Conservation (phyloP, 2,113 vertebrate species). For the Phyllostomus hastatus region DNA sequence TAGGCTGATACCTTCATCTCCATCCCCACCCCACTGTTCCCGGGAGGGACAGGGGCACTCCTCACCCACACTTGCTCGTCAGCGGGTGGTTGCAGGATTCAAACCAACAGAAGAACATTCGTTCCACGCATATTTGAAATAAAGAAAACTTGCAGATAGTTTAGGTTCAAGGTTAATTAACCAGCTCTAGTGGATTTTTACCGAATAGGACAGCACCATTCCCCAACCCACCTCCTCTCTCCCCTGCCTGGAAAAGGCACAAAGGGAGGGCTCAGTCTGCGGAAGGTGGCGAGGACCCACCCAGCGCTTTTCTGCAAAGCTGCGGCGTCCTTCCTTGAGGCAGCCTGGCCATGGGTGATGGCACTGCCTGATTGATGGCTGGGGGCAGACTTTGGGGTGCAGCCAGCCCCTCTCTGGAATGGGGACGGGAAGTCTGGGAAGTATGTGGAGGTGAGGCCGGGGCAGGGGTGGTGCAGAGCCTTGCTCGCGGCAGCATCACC, state of each 20-base stretch:
- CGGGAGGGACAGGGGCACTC: not conserved
- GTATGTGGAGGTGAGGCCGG: fast-evolving
- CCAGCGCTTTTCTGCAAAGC: not conserved
- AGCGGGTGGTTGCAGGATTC: not conserved
- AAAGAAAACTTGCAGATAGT: not conserved
- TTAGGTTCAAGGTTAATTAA: slow-evolving; percentile 1
- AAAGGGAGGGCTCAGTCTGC: not conserved
- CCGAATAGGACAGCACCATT: not conserved
- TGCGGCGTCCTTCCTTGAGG: too few species aligned
- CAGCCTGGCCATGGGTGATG: not conserved
- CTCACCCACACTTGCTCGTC: fast-evolving
- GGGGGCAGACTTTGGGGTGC: not conserved
- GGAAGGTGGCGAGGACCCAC: not conserved
- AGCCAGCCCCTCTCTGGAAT: not conserved
- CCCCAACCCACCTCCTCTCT: not conserved
- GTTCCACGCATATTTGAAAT: not conserved
- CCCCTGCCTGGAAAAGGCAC: not conserved
- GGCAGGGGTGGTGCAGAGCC: not conserved
- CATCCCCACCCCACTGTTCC: not conserved
- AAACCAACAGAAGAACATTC: not conserved
- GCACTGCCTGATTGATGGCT: not conserved
- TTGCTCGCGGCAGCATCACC: fast-evolving
- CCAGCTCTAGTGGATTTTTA: not conserved
- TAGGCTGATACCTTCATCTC: not conserved
- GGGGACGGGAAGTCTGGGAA: not conserved